phyloP scores from a whole-genome alignment of 2,888 invertebrate species.

The Agriopis aurantiaria region DNA sequence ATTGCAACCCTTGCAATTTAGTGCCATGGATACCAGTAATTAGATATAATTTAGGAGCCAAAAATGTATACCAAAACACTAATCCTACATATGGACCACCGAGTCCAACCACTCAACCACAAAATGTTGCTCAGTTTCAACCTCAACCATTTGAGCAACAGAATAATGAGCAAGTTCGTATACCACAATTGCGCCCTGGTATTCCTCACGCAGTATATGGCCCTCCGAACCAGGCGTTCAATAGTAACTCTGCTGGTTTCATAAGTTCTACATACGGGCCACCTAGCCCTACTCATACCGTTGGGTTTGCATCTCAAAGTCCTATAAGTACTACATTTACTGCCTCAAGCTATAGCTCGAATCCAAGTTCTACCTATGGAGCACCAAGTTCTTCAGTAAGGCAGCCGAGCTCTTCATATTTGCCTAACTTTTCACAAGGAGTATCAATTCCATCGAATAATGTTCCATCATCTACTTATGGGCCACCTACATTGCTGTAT shows the following conservation, averaged over 20 bases:
- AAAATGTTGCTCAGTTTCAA: constrained; percentile 60
- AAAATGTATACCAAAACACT: constrained; percentile 65
- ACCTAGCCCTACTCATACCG: constrained; percentile 66
- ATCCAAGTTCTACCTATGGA: constrained; percentile 54
- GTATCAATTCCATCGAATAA: constrained; percentile 52
- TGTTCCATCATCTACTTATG: constrained; percentile 57
- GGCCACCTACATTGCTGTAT: constrained; percentile 55
- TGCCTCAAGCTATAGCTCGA: constrained; percentile 55
- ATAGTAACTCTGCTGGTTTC: constrained; percentile 49
- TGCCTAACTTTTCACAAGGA: constrained; percentile 52
- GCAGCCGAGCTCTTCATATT: constrained; percentile 48
- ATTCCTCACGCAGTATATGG: constrained; percentile 69
- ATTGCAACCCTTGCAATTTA: constrained; percentile 92
- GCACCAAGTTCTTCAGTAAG: constrained; percentile 50
- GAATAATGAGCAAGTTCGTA: constrained; percentile 50
- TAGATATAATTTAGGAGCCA: constrained; percentile 76
- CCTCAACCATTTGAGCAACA: constrained; percentile 63
- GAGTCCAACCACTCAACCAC: constrained; percentile 70
- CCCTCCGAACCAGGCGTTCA: constrained; percentile 59
- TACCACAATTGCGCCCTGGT: constrained; percentile 58
- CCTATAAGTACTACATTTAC: constrained; percentile 61
- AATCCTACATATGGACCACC: constrained; percentile 77
- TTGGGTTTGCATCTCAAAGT: constrained; percentile 66
- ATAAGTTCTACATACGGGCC: constrained; percentile 72
- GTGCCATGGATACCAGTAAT: constrained; percentile 93